Base-by-base conservation (phyloP, 1,140 invertebrate species). In the Euura lappo region DNA sequence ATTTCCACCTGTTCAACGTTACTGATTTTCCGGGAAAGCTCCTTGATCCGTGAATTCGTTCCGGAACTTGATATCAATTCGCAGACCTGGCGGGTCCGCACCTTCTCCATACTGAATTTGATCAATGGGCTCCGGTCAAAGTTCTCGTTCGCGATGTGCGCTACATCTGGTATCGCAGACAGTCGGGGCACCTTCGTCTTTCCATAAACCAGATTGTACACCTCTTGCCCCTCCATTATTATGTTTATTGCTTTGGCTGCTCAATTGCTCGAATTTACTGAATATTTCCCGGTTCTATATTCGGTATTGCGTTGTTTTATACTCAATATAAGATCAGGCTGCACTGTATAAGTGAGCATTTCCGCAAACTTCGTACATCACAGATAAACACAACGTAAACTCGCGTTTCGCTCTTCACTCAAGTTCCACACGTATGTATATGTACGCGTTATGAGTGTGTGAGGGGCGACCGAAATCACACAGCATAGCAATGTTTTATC, bases 141-240 rank as follows among this genome's bases (percentile, higher is more conserved):
- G 3, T 28, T 45, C 5, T 72, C 65, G 45, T 68, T 71, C 51
- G 70, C 67, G 6, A 69, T 43, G 46, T 60, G 28, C 47, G 72
- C 68, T 7, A 75, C 46, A 60, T 60, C 13, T 68, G 74, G 76
- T 65, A 75, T 64, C 11, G 74, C 65, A 28, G 46, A 66, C 13
- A 73, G 65, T 60, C 70, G 70, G 67, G 76, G 76, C 45, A 72
- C 67, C 70, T 74, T 77, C 4, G 74, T 72, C 68, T 72, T 77
- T 28, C 73, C 76, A 45, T 77, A 71, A 44, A 77, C 70, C 11
- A 77, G 44, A 47, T 70, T 47, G 42, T 45, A 70, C 3, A 44
- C 5, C n/a, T 77, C 76, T 70, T 74, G 71, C 65, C 71, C 75
- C 10, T 77, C 76, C 51, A 71, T 2, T 73, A 77, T 77, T 66